These are phyloP conservation scores for Recurvirostra avosetta DNA, from an alignment of 2,113 vertebrate species.

Conservation along the genomic window DNA sequence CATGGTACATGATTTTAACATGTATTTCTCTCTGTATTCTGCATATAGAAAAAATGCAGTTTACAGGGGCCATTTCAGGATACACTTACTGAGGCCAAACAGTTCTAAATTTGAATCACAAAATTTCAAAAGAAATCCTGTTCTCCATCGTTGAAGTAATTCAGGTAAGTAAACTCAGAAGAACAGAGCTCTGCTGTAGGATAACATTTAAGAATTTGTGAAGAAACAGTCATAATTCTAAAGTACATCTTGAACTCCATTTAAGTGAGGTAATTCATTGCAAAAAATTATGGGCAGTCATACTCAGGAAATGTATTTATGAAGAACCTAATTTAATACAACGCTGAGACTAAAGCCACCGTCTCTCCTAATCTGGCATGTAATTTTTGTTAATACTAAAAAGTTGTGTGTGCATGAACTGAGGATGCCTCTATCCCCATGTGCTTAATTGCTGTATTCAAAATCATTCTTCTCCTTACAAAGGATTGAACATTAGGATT, in stretches of 20 bases:
- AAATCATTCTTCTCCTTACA: not conserved
- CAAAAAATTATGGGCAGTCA: not conserved
- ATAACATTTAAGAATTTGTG: not conserved
- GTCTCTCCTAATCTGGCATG: not conserved
- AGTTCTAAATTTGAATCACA: not conserved
- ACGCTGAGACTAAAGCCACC: not conserved
- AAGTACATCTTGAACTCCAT: not conserved
- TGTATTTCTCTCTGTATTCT: not conserved
- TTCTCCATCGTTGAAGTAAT: not conserved
- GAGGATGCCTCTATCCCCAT: not conserved
- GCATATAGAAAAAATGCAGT: not conserved
- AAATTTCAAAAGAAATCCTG: not conserved
- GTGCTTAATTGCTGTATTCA: not conserved
- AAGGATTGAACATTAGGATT: not conserved
- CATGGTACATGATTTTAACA: not conserved
- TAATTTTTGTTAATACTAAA: not conserved
- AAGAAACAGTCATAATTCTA: not conserved
- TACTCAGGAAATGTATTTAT: not conserved
- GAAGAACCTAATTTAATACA: not conserved
- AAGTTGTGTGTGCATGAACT: not conserved
- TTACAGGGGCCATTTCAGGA: not conserved
- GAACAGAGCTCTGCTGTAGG: not conserved
- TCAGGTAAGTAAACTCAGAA: not conserved
- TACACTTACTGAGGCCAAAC: not conserved
- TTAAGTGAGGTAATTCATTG: not conserved